Base-by-base conservation (phyloP, 2,797 vertebrate species). In the Cyprinella venusta region DNA sequence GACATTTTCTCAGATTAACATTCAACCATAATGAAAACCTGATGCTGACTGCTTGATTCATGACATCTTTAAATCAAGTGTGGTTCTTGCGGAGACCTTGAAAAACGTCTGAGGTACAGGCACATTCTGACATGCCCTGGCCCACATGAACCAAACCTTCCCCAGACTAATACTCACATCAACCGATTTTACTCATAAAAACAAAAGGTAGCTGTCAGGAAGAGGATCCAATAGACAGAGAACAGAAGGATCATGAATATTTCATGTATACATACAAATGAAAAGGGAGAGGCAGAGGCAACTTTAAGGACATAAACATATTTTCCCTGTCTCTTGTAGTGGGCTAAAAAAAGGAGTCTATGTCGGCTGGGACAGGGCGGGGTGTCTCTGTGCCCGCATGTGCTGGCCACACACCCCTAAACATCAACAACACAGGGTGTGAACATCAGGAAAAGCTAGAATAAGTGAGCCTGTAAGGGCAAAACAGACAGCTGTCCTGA, bases 341-440 rank as follows among this genome's bases (percentile, higher is more conserved):
- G 38, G 61, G 59, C 36, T 63, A 61, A 82, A 76, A 76, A 24
- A 76, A 75, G 12, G 21, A 64, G 65, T 30, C 38, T 64, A 38
- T 70, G 21, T 26, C 12, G 9, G 54, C 26, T 33, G 56, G 45
- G 50, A 71, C 38, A 76, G 83, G 70, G 76, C 42, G 6, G 76
- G 36, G 26, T 56, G 19, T 19, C 0, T 83, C n/a, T 19, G 76
- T 48, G 63, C 30, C 24, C 30, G 16, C 15, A 76, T 82, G 48
- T 21, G 24, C 71, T 36, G 42, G 74, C 56, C 67, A 86, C 82
- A 89, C 78, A 81, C 63, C 83, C 85, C 84, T 85, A 88, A 84
- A 85, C 75, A 68, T 64, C 56, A 82, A 76, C 40, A 56, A 70
- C 38, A 48, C 10, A 83, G 64, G 13, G 33, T 21, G 61, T 81